Evolutionary conservation across 1,140 invertebrate species (phyloP).

Genomic region (Proctacanthus coquilletti): DNA sequence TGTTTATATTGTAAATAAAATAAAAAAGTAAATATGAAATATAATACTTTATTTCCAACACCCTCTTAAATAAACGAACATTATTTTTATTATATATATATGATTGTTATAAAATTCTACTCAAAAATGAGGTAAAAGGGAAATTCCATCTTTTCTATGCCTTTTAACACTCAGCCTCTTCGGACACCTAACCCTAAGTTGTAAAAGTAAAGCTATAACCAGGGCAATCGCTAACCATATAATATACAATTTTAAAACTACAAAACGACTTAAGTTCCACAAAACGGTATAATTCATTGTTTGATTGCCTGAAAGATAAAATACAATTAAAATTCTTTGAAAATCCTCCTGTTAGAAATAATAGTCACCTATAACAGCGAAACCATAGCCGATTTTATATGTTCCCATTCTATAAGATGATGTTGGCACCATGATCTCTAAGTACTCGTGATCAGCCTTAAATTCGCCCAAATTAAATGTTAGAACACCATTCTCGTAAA

Average conservation of each 20-base stretch:
- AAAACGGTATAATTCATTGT: slow-evolving; percentile 23
- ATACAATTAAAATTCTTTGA: neutral
- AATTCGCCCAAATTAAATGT: slow-evolving; percentile 28
- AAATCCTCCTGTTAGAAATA: slow-evolving; percentile 4
- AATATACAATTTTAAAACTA: slow-evolving; percentile 18
- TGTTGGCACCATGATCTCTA: slow-evolving; percentile 81
- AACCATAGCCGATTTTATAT: slow-evolving; percentile 65
- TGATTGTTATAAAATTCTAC: too few species aligned
- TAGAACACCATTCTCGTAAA: slow-evolving; percentile 29
- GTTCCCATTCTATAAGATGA: slow-evolving; percentile 92
- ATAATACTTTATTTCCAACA: too few species aligned
- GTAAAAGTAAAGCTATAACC: slow-evolving; percentile 18
- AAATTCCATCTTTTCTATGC: slow-evolving; percentile 17
- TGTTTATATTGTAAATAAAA: too few species aligned
- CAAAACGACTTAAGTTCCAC: slow-evolving; percentile 24
- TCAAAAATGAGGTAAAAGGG: slow-evolving; percentile 22
- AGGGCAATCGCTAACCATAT: slow-evolving; percentile 22
- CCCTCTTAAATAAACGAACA: too few species aligned
- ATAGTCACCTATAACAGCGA: slow-evolving; percentile 59
- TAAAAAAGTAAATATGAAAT: too few species aligned
- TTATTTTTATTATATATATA: too few species aligned
- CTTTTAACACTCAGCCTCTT: slow-evolving; percentile 23
- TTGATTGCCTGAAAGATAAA: slow-evolving; percentile 17
- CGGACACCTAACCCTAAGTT: slow-evolving; percentile 28
- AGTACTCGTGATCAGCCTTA: slow-evolving; percentile 34